phyloP scores from a whole-genome alignment of 2,888 invertebrate species.

The Pseudoips prasinana region DNA sequence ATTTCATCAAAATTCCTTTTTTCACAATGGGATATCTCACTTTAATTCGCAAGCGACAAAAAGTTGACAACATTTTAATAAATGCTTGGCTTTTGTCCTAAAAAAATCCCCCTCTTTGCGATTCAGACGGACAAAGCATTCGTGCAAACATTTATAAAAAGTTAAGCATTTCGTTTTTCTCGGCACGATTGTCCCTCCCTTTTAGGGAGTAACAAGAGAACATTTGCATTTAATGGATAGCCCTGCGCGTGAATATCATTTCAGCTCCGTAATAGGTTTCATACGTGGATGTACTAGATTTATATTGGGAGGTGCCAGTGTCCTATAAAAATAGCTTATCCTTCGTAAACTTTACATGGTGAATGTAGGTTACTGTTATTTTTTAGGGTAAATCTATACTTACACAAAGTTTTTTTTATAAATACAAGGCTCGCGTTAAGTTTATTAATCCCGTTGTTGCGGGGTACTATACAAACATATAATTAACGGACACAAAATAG shows the following conservation, averaged over 20 bases:
- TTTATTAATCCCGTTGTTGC: too few species aligned
- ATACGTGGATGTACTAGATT: slow-evolving; percentile 7
- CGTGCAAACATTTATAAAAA: slow-evolving; percentile 67
- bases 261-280: slow-evolving; percentile 24
- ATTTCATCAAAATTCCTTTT: slow-evolving; percentile 31
- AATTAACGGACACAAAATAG: too few species aligned
- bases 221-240: slow-evolving; percentile 56
- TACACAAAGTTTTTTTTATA: too few species aligned
- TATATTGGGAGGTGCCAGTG: slow-evolving; percentile 1
- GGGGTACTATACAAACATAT: too few species aligned
- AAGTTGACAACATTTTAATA: slow-evolving; percentile 67
- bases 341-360: too few species aligned
- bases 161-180: slow-evolving; percentile 52
- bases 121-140: slow-evolving; percentile 63
- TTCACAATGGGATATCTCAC: slow-evolving; percentile 24
- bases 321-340: too few species aligned
- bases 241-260: slow-evolving; percentile 29
- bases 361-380: too few species aligned
- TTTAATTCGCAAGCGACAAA: slow-evolving; percentile 25
- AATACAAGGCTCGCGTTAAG: too few species aligned
- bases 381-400: too few species aligned
- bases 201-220: slow-evolving; percentile 36
- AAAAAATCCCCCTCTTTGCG: slow-evolving; percentile 52
- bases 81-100: slow-evolving; percentile 61
- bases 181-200: slow-evolving; percentile 40